Evolutionary conservation across 2,113 vertebrate species (phyloP).

Genomic region (Chamaea fasciata): DNA sequence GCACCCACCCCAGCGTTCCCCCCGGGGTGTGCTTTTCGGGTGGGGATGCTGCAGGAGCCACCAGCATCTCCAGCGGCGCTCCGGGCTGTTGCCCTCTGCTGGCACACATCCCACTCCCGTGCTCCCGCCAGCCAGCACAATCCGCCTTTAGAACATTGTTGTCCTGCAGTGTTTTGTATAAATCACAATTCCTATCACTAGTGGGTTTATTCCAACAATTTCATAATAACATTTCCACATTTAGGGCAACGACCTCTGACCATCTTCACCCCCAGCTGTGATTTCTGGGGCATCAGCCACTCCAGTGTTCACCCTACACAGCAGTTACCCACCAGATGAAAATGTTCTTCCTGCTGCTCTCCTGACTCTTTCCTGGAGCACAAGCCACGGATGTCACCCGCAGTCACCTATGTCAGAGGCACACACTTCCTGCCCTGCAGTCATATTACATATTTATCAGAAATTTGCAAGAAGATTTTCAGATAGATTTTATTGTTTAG

Average conservation of each 20-base stretch:
- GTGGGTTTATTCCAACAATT: neutral
- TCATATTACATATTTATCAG: neutral
- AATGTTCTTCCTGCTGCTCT: neutral
- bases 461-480: neutral
- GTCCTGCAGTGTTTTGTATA: neutral
- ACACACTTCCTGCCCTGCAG: neutral
- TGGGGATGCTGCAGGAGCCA: neutral
- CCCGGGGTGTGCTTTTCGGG: no score
- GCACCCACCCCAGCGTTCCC: neutral
- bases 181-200: neutral
- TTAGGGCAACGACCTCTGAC: neutral
- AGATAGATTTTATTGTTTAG: neutral
- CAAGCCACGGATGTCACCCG: neutral
- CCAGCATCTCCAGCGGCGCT: neutral
- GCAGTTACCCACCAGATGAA: neutral
- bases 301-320: neutral
- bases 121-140: neutral
- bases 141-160: accelerated
- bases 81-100: slow-evolving; percentile 34
- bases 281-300: neutral
- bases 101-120: neutral
- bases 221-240: neutral
- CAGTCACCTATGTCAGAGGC: neutral
- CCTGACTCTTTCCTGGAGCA: neutral
- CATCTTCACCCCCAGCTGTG: neutral